phyloP scores from a whole-genome alignment of 2,113 vertebrate genomes.

The Catharus minimus region DNA sequence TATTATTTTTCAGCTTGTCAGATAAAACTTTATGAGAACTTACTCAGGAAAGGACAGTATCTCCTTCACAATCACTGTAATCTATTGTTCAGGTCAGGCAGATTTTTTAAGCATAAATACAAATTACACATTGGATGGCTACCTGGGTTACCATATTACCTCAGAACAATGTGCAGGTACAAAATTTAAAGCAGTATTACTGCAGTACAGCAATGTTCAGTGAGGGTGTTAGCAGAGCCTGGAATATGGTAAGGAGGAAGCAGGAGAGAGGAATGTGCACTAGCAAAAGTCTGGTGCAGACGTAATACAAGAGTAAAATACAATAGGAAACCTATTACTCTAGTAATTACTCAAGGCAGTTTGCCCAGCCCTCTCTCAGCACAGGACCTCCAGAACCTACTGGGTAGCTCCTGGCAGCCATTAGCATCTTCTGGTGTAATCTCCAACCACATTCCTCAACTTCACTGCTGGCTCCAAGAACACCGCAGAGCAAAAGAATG shows the following conservation, averaged over 20 bases:
- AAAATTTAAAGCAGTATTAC: not conserved
- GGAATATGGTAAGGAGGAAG: not conserved
- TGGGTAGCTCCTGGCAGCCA: not conserved
- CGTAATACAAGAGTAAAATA: not conserved
- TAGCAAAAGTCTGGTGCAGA: not conserved
- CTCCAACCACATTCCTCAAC: not conserved
- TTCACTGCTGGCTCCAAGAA: not conserved
- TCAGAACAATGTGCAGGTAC: not conserved
- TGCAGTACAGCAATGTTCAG: not conserved
- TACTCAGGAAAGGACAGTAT: slow-evolving; percentile 16
- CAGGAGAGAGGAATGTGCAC: not conserved
- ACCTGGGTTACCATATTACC: not conserved
- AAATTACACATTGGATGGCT: not conserved
- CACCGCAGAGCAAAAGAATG: not conserved
- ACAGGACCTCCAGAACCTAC: not conserved
- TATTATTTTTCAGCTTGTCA: slow-evolving; percentile 43
- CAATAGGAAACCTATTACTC: not conserved
- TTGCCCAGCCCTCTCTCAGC: not conserved
- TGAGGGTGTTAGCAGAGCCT: not conserved
- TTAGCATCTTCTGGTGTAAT: not conserved
- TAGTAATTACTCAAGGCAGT: not conserved
- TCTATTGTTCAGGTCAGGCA: not conserved
- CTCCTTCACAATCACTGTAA: slow-evolving; percentile 16
- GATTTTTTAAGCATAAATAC: slow-evolving; percentile 12
- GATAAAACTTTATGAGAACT: slow-evolving; percentile 44